phyloP scores from a whole-genome alignment of 2,888 invertebrate species.

The Cerceris rybyensis region DNA sequence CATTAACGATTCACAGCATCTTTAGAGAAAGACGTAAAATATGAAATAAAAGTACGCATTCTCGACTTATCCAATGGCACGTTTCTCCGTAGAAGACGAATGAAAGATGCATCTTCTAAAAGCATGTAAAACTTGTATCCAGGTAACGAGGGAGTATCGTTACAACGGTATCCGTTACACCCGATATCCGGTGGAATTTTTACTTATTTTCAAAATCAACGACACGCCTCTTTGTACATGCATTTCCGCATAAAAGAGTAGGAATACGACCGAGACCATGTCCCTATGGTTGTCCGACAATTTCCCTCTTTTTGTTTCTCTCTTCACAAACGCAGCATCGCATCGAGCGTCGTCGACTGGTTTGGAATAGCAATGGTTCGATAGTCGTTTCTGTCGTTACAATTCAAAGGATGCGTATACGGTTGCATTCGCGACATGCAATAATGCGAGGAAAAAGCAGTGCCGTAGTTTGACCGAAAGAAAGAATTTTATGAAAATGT shows the following conservation, averaged over 20 bases:
- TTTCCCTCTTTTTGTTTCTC: background rate
- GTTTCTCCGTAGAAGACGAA: background rate
- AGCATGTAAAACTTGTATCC: conserved; percentile 22
- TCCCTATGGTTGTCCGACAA: conserved; percentile 29
- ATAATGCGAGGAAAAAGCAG: conserved; percentile 28
- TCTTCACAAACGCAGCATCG: conserved; percentile 38
- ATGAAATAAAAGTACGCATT: background rate
- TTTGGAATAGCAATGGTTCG: conserved; percentile 51
- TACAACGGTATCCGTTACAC: conserved; percentile 48
- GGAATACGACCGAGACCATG: conserved; percentile 30
- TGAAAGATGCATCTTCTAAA: background rate
- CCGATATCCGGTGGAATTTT: conserved; percentile 53
- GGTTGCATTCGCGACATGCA: conserved; percentile 37
- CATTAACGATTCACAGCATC: too few relatives aligned
- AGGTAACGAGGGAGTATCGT: conserved; percentile 32
- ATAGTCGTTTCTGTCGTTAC: conserved; percentile 54
- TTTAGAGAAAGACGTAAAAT: too few relatives aligned
- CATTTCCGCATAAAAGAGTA: conserved; percentile 14
- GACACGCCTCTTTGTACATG: conserved; percentile 15
- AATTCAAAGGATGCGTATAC: conserved; percentile 48
- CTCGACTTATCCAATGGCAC: conserved; percentile 9
- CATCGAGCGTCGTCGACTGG: conserved; percentile 43
- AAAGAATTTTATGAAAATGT: conserved; percentile 29
- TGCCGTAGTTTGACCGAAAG: conserved; percentile 44
- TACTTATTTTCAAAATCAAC: conserved; percentile 23